Evolutionary conservation across 2,797 vertebrate species (phyloP).

Genomic region (Allobates femoralis): DNA sequence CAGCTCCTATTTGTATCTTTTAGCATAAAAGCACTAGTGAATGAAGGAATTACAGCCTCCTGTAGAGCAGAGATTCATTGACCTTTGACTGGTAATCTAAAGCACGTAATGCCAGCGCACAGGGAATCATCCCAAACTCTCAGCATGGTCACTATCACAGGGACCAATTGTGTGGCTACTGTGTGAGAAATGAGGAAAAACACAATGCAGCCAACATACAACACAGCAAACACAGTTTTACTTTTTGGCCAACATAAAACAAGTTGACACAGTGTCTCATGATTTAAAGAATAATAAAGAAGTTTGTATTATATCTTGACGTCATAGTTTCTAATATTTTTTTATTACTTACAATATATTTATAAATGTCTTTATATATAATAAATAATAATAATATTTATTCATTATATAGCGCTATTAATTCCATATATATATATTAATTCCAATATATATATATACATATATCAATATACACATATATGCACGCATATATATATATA

Average conservation of each 20-base stretch:
- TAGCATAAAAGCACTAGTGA: conserved; percentile 67
- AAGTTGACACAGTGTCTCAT: conserved; percentile 75
- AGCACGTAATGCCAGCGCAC: conserved; percentile 71
- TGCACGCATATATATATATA: too few species aligned
- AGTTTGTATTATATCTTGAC: too few species aligned
- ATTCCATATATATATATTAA: too few species aligned
- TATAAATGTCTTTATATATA: too few species aligned
- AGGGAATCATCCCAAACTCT: conserved; percentile 67
- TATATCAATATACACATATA: too few species aligned
- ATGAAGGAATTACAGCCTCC: conserved; percentile 70
- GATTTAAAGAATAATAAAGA: not conserved
- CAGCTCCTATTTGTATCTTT: conserved; percentile 72
- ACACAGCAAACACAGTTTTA: conserved; percentile 75
- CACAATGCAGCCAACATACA: conserved; percentile 63
- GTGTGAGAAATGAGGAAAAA: conserved; percentile 64
- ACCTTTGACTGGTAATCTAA: conserved; percentile 74
- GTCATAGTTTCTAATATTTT: too few species aligned
- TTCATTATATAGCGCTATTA: too few species aligned
- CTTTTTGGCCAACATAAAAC: conserved; percentile 66
- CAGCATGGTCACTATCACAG: conserved; percentile 70
- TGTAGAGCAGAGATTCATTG: conserved; percentile 68
- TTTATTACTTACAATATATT: too few species aligned
- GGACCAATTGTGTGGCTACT: conserved; percentile 70
- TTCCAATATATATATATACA: too few species aligned
- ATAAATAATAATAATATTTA: too few species aligned